Evolutionary conservation across 2,888 invertebrate genomes (phyloP).

Genomic region (Rugalucina vietnamica): DNA sequence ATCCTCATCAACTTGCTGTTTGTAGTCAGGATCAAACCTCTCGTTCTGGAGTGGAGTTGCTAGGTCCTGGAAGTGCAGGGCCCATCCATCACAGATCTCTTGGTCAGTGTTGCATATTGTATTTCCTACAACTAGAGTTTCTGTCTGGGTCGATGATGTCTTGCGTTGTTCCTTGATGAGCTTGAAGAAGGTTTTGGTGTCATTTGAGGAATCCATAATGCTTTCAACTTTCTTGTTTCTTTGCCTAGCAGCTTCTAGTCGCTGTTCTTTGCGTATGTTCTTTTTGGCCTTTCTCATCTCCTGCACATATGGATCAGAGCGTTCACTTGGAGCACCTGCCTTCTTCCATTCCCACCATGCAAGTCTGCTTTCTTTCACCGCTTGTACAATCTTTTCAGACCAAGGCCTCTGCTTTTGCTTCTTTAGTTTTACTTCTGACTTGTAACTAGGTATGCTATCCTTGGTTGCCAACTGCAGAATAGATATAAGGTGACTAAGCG

Average conservation of each 20-base stretch:
- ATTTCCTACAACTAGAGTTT: neutral
- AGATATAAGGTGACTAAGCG: neutral
- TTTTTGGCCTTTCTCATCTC: neutral
- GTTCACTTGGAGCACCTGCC: neutral
- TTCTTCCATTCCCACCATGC: neutral
- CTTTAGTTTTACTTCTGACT: neutral
- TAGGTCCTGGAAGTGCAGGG: neutral
- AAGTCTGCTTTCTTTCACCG: neutral
- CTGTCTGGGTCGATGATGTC: neutral
- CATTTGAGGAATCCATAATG: neutral
- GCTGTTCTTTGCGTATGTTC: neutral
- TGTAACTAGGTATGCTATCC: neutral
- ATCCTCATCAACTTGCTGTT: neutral
- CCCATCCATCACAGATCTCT: neutral
- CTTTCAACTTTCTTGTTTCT: neutral
- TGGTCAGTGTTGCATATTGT: neutral
- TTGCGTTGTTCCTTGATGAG: neutral
- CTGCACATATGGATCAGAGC: no score
- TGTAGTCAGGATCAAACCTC: neutral
- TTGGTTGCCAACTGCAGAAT: neutral
- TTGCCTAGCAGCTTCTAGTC: neutral
- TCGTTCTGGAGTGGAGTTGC: neutral
- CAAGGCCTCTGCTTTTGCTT: neutral
- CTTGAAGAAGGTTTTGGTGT: neutral
- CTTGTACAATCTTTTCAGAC: neutral